Evolutionary conservation across 1,140 invertebrate species (phyloP).

Genomic region (Trichonephila clavata): DNA sequence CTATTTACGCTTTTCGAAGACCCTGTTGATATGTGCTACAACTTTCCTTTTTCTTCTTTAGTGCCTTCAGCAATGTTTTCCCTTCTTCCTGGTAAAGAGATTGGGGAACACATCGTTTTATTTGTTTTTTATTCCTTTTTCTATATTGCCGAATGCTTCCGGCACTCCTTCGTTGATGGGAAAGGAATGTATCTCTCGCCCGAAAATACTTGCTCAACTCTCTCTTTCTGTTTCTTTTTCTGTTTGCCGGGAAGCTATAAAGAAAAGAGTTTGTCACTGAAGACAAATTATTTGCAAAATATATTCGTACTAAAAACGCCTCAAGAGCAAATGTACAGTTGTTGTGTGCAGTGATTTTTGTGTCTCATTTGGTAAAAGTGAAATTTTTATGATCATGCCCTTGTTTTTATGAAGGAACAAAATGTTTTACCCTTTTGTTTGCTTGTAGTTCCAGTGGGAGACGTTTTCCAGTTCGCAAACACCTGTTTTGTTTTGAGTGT

Average conservation of each 20-base stretch:
- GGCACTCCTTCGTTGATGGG: not conserved
- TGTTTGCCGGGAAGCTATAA: not conserved
- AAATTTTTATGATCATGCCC: too few relatives aligned
- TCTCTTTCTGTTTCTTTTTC: not conserved
- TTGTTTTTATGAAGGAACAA: too few relatives aligned
- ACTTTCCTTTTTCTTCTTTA: not conserved
- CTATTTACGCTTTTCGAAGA: not conserved
- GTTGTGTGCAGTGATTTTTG: not conserved
- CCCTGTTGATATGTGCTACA: constrained; percentile 8
- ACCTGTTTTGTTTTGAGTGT: too few relatives aligned
- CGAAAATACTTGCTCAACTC: not conserved
- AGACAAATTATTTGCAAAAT: not conserved
- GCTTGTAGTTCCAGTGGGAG: too few relatives aligned
- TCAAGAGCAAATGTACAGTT: not conserved
- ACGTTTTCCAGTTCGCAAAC: too few relatives aligned
- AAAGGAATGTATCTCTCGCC: not conserved
- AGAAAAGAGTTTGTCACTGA: not conserved
- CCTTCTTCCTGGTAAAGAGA: not conserved
- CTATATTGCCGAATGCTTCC: not conserved
- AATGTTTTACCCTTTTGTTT: too few relatives aligned
- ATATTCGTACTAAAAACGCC: not conserved
- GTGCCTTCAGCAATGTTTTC: not conserved
- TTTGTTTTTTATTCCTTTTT: not conserved
- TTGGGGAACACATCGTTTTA: not conserved
- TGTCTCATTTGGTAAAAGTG: not conserved